A percentile compares a stretch with the other conserved stretches of the same genome.
Conservation (phyloP, 2,797 vertebrate genomes). For the Zenarchopterus dispar region DNA sequence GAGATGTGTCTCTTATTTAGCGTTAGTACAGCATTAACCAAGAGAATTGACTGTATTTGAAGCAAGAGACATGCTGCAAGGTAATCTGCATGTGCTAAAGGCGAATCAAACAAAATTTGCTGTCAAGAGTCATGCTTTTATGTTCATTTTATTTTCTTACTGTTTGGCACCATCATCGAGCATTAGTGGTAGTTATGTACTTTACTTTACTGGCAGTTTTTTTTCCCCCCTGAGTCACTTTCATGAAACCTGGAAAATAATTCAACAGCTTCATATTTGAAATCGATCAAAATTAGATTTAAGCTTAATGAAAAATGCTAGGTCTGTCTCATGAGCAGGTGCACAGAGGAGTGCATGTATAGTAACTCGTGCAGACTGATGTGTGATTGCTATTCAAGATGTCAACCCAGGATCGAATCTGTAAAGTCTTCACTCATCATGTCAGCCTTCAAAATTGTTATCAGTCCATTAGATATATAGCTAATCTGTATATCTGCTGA, state of each 20-base stretch:
- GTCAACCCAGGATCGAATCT: not conserved
- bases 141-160: slow-evolving; percentile 16
- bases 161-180: slow-evolving; percentile 2
- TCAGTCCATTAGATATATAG: not conserved
- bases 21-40: slow-evolving; percentile 13
- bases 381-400: not conserved
- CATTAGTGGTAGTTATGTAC: too few relatives aligned
- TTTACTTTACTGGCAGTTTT: too few relatives aligned
- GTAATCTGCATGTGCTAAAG: slow-evolving; percentile 37
- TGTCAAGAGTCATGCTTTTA: slow-evolving; percentile 26
- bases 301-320: not conserved
- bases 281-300: too few relatives aligned
- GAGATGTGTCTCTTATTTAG: not conserved
- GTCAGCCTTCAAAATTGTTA: not conserved
- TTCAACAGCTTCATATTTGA: too few relatives aligned
- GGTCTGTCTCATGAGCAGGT: not conserved
- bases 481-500: not conserved
- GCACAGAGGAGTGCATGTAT: not conserved
- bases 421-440: not conserved
- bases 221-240: too few relatives aligned
- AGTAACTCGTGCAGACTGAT: not conserved
- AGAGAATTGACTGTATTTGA: not conserved
- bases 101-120: slow-evolving; percentile 19
- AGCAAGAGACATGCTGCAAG: slow-evolving; percentile 35
- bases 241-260: too few relatives aligned